Evolutionary conservation across 35 echinoderm and acorn worm species (phyloP).

Genomic region (Apostichopus californicus): DNA sequence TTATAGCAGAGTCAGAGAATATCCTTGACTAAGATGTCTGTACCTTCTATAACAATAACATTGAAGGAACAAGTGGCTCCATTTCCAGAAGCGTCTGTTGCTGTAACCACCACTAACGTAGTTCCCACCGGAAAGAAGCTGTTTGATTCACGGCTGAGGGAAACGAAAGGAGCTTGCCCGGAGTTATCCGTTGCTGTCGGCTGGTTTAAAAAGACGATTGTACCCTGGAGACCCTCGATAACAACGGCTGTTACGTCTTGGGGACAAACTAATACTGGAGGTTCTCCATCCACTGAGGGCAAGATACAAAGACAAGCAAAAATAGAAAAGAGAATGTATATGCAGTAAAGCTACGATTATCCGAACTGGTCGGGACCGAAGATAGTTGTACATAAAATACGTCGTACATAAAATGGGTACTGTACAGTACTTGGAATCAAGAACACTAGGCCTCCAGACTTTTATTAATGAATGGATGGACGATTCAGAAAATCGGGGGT

Average conservation of each 20-base stretch:
- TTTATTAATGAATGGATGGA: too few relatives aligned
- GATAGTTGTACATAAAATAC: too few relatives aligned
- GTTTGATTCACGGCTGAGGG: conserved; percentile 19
- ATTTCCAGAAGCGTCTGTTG: conserved; percentile 5
- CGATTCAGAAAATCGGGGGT: too few relatives aligned
- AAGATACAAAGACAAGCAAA: background rate
- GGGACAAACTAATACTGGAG: conserved; percentile 13
- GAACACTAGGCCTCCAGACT: too few relatives aligned
- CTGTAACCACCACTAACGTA: background rate
- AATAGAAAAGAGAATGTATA: too few relatives aligned
- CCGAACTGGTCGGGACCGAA: too few relatives aligned
- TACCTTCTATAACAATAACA: conserved; percentile 42
- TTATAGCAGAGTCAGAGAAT: too few relatives aligned
- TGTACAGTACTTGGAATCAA: too few relatives aligned
- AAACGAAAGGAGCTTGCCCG: background rate
- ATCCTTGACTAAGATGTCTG: too few relatives aligned
- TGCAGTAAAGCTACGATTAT: too few relatives aligned
- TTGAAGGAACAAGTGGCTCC: conserved; percentile 31
- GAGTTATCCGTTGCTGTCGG: conserved; percentile 43
- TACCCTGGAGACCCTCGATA: conserved; percentile 26
- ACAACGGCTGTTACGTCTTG: conserved; percentile 23
- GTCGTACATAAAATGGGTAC: too few relatives aligned
- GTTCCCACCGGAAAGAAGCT: conserved; percentile 17
- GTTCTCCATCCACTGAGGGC: conserved; percentile 5
- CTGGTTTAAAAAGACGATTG: conserved; percentile 24